Percentiles rank a stretch among this genome's conserved stretches.
Evolutionary conservation across 2,888 invertebrate genomes (phyloP).

Genomic region (Lithosia quadra): DNA sequence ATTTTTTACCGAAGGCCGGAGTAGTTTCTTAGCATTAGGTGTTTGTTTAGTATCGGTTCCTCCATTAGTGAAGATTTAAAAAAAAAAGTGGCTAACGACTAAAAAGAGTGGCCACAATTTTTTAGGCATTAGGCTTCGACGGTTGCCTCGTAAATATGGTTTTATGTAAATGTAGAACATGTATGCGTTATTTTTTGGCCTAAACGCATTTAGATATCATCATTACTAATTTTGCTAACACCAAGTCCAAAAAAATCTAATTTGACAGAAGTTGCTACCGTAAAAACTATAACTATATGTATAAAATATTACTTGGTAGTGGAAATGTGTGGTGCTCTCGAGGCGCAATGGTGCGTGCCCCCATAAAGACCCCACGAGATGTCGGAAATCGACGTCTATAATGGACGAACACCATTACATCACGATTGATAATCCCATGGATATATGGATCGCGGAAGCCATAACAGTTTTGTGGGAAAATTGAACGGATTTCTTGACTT

Average conservation of each 20-base stretch:
- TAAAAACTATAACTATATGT: constrained; percentile 38
- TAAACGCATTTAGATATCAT: too few relatives aligned
- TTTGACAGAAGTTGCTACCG: constrained; percentile 15
- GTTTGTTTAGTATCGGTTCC: too few relatives aligned
- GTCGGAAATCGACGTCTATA: constrained; percentile 84
- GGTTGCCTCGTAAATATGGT: too few relatives aligned
- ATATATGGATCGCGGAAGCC: constrained; percentile 83
- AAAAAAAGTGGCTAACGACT: too few relatives aligned
- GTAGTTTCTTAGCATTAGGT: too few relatives aligned
- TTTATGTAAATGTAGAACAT: too few relatives aligned
- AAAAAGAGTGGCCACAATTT: too few relatives aligned
- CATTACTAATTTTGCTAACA: too few relatives aligned
- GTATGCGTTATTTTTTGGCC: too few relatives aligned
- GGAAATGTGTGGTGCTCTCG: constrained; percentile 68
- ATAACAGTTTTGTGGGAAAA: constrained; percentile 86
- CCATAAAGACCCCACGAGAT: constrained; percentile 81
- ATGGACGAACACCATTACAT: constrained; percentile 85
- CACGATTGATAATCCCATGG: constrained; percentile 84
- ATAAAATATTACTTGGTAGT: constrained; percentile 59
- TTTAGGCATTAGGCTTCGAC: too few relatives aligned
- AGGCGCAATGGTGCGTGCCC: constrained; percentile 81
- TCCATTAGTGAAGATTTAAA: too few relatives aligned
- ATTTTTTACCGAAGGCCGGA: too few relatives aligned
- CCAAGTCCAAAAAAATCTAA: background rate
- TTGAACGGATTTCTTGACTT: constrained; percentile 76